A percentile compares a stretch with the other conserved stretches of the same genome.
These are phyloP conservation scores for Thamnaconus septentrionalis DNA, from an alignment of 2,113 vertebrate genomes.

Conservation along the genomic window DNA sequence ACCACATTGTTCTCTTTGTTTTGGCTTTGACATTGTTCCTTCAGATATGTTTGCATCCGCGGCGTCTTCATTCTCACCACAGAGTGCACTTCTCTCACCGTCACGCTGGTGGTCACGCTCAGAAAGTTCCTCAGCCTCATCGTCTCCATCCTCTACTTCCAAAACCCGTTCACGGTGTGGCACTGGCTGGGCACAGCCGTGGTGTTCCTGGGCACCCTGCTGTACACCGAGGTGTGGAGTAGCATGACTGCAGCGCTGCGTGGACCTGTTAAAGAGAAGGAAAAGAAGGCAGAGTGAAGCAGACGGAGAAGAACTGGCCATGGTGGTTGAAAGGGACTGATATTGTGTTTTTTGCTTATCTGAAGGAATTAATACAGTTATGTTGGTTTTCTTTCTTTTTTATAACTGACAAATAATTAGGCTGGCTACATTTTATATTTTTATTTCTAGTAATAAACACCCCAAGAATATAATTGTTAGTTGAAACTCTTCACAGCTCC, in stretches of 20 bases:
- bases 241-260: slow-evolving; percentile 59
- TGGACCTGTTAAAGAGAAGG: slow-evolving; percentile 39
- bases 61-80: slow-evolving; percentile 95
- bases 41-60: slow-evolving; percentile 93
- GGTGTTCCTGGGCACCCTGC: slow-evolving; percentile 89
- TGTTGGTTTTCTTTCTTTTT: too few species aligned
- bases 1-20: neutral
- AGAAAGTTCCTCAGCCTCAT: slow-evolving; percentile 98
- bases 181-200: slow-evolving; percentile 91
- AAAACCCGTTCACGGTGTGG: slow-evolving; percentile 92
- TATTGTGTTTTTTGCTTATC: neutral
- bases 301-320: neutral
- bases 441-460: slow-evolving; percentile 13
- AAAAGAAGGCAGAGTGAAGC: slow-evolving; percentile 76
- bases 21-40: slow-evolving; percentile 41
- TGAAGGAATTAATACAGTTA: neutral
- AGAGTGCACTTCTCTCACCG: slow-evolving; percentile 92
- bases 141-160: slow-evolving; percentile 94
- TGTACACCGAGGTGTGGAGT: slow-evolving; percentile 92
- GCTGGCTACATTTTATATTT: slow-evolving; percentile 12
- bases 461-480: neutral
- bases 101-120: slow-evolving; percentile 93
- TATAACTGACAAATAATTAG: neutral
- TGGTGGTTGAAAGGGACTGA: neutral
- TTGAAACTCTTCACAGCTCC: neutral